Evolutionary conservation across 2,888 invertebrate species (phyloP), one percentile per base, ranked within the genome.

Genomic region (Tenthredo livida): DNA sequence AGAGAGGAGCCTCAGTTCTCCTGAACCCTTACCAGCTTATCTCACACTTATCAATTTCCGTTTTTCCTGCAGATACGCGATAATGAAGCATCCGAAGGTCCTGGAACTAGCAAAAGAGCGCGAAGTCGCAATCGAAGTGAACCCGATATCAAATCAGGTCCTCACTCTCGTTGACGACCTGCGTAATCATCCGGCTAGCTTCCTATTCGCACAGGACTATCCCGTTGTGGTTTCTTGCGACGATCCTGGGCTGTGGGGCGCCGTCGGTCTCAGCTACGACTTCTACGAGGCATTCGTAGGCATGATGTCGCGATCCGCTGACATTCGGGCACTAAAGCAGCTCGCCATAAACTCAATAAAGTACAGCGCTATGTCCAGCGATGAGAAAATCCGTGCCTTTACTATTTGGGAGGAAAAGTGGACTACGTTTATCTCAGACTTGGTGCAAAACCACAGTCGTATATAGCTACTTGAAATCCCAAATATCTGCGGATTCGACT

Each of bases 251-350:
- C 94, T 96, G 58, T 97, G 97, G 97, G 96, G 96, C 29, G 96
- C 96, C 0, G 94, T 95, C 84, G 96, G 96, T 0, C 91, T 97
- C 12, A 96, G 96, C 82, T 96, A 97, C 88, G 97, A 98, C 90
- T 97, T 96, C 91, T 97, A 97, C 90, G 95, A 96, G 61, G 96
- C 96, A 0, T 97, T 97, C 89, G 94, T 97, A 91, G 97, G 96
- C 0, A 95, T 97, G 37, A 96, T 97, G 33, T 96, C 96, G 43
- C 94, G 94, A 58, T 93, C 94, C 29, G 94, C 96, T 0, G 97
- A 97, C 88, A 91, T 97, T 82, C 95, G 95, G 86, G 93, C 97
- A 83, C 93, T 98, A 37, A 97, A 97, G 90, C 95, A 96, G 87
- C 93, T 97, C 75, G 97, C 97, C 0, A 88, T 96, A 1, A 97